Conservation (phyloP, 2,797 vertebrate genomes). For the Cryptoprocta ferox region DNA sequence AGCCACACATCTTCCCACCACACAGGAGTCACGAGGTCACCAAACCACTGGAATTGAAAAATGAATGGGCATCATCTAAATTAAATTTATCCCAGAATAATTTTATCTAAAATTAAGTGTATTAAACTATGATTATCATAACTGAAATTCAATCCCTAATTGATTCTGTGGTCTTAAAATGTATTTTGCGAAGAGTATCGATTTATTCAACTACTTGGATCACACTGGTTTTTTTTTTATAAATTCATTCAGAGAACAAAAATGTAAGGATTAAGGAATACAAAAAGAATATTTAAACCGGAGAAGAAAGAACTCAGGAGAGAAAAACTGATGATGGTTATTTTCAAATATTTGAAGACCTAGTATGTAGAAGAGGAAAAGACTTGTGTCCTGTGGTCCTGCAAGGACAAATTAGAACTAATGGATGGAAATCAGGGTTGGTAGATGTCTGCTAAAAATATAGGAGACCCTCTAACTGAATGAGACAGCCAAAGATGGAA, state of each 20-base stretch:
- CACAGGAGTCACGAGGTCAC: conserved; percentile 97
- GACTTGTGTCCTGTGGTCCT: not conserved
- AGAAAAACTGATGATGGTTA: not conserved
- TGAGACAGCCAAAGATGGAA: not conserved
- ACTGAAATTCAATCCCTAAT: not conserved
- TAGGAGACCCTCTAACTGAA: not conserved
- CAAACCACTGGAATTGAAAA: conserved; percentile 94
- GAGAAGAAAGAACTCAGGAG: not conserved
- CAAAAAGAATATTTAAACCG: not conserved
- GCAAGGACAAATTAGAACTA: not conserved
- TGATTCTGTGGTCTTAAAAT: conserved; percentile 25
- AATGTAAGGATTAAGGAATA: not conserved
- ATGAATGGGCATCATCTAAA: conserved; percentile 18
- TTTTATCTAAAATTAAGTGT: conserved; percentile 9
- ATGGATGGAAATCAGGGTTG: not conserved
- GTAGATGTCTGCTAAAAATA: not conserved
- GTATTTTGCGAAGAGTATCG: not conserved
- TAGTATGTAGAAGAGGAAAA: not conserved
- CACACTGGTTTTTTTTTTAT: not conserved
- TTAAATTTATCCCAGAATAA: conserved; percentile 38
- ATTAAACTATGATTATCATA: conserved; percentile 21
- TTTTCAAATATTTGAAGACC: conserved; percentile 32
- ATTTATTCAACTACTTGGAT: not conserved
- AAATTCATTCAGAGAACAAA: conserved; percentile 22
- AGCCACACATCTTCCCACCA: conserved; percentile 99